Base-by-base conservation (phyloP, 2,888 invertebrate species). In the Parnassius apollo region DNA sequence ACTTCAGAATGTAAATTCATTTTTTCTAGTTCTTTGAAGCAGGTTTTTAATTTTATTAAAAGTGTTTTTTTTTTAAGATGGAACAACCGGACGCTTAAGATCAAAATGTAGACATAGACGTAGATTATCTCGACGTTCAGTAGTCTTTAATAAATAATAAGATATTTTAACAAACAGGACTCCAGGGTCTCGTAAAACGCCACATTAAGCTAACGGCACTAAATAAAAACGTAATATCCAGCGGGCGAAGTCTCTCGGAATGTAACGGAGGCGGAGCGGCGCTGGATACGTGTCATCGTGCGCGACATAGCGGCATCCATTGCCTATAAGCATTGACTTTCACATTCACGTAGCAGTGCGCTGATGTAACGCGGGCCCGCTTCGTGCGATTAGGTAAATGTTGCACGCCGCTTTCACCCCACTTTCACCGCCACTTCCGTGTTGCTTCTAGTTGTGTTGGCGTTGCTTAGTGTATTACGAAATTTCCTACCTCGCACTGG, bases 391-490 rank as follows among this genome's bases (percentile, higher is more conserved):
- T 91, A 89, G 90, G 89, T 90, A 90, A 90, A 90, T 85, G 86
- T 82, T 86, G 85, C 83, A 80, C 44, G 81, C 80, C 78, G 85
- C 91, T 90, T 90, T 91, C 91, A 86, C 88, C 84, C 81, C 82
- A 90, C 90, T 90, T 90, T 90, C 91, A 86, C 89, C 84, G 82
- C 74, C 74, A 83, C 84, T 89, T 91, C 90, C 91, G 90, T 83
- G 82, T 89, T 80, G 77, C 74, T 77, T 69, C 48, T 59, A 35
- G 48, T 25, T 51, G 18, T 35, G 48, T 49, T 56, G 45, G 56
- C 50, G 13, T 42, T 25, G 54, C 48, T 61, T 35, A 55, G 55
- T 46, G 55, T 56, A 13, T 61, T 61, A 56, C 42, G 48, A 35
- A 35, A 35, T 35, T 4, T 35, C 35, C 7, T 35, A 35, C 35